These are phyloP conservation scores for Falco berigora DNA, from an alignment of 2,797 vertebrate species.

Conservation along the genomic window DNA sequence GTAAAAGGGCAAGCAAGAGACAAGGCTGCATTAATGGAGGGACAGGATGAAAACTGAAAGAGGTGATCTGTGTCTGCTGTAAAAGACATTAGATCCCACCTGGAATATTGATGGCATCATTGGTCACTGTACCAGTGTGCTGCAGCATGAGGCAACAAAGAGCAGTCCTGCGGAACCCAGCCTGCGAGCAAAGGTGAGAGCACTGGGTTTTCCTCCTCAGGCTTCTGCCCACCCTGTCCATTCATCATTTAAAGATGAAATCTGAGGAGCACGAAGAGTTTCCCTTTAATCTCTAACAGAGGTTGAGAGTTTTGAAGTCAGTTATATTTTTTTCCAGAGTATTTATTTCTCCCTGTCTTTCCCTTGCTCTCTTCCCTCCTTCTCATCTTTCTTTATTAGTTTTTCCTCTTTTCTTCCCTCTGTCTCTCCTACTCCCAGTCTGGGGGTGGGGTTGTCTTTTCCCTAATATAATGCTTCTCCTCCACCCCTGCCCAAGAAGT, in stretches of 20 bases:
- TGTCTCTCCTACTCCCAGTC: not conserved
- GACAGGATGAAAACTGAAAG: not conserved
- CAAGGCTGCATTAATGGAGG: not conserved
- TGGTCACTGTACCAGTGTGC: not conserved
- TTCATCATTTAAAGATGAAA: not conserved
- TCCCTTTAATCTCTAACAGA: not conserved
- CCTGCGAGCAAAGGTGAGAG: not conserved
- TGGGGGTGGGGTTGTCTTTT: not conserved
- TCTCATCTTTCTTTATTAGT: not conserved
- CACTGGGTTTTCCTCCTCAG: not conserved
- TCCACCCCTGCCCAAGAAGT: not conserved
- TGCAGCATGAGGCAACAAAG: not conserved
- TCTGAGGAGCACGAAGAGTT: not conserved
- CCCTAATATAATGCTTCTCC: not conserved
- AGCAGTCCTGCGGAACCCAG: not conserved
- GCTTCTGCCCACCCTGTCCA: not conserved
- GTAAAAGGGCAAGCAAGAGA: not conserved
- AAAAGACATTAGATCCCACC: slow-evolving; percentile 2
- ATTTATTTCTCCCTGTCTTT: not conserved
- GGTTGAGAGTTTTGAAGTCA: not conserved
- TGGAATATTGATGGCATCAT: not conserved
- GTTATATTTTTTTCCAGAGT: not conserved
- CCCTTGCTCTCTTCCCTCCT: not conserved
- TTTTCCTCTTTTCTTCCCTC: not conserved
- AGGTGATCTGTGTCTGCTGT: not conserved